Evolutionary conservation across 2,797 vertebrate species (phyloP), one percentile per base, ranked within the genome.

Genomic region (Epinephelus coioides): DNA sequence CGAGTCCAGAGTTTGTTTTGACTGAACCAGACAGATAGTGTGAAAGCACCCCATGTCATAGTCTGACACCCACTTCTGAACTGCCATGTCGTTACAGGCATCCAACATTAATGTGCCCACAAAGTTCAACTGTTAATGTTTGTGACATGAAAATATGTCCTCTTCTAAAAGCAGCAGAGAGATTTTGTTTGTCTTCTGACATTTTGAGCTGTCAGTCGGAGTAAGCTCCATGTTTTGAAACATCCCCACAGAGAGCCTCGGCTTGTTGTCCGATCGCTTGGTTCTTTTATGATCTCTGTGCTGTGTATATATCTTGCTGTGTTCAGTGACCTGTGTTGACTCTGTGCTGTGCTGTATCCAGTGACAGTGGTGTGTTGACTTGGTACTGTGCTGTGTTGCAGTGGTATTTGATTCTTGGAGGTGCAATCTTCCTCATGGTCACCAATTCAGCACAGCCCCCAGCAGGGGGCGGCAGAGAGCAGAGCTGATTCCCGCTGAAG

Each of bases 351-450:
- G 88, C 86, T 79, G 81, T 84, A 50, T 86, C 43, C 73, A 72
- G 82, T 90, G 78, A 73, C 69, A 6, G 43, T 86, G 5, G 43
- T 86, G 88, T 95, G 91, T 89, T 95, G 92, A 93, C 82, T 91
- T 40, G 73, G 88, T 93, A 91, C 91, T 90, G 92, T 94, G 92
- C 94, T 96, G 94, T 96, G 93, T 96, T 96, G 88, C 97, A 97
- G 97, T 98, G 97, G 97, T 97, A 97, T 97, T 96, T 98, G 96
- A 97, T 98, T 96, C 95, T 98, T 86, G 97, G 97, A 95, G 97
- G 97, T 84, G 97, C 97, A 76, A 95, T 97, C 94, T 96, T 98
- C 95, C 97, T 98, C 94, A 96, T 97, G 95, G 96, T 89, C 94
- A 95, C 95, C 96, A 96, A 95, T 96, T 96, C 96, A 66, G 95